Conservation (phyloP, 2,797 vertebrate genomes). For the Mus minutoides region DNA sequence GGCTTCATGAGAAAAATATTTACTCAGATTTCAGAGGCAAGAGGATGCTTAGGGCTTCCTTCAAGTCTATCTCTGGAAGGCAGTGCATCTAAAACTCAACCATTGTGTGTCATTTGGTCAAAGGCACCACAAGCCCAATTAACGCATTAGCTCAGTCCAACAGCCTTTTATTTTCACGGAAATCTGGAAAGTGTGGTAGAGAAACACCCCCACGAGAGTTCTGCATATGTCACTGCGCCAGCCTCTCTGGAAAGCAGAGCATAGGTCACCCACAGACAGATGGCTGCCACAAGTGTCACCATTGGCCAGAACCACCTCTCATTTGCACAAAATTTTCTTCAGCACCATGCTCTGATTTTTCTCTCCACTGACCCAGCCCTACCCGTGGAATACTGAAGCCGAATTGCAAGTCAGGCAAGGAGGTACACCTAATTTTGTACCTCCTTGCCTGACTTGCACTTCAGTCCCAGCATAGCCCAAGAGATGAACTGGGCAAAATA, state of each 20-base stretch:
- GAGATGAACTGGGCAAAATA: neutral
- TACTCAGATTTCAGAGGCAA: conserved; percentile 1
- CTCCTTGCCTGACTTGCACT: neutral
- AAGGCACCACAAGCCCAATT: conserved; percentile 68
- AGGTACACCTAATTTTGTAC: neutral
- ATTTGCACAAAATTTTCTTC: neutral
- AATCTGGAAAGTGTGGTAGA: conserved; percentile 45
- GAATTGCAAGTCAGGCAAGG: too few relatives aligned
- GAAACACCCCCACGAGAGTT: conserved; percentile 14
- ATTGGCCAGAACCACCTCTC: conserved; percentile 10
- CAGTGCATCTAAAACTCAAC: neutral
- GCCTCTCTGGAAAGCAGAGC: conserved; percentile 8
- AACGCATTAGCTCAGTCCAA: conserved; percentile 71
- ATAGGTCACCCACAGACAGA: conserved; percentile 72
- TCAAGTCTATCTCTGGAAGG: neutral
- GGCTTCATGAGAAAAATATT: conserved; percentile 38
- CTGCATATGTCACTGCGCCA: conserved; percentile 65
- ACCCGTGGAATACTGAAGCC: neutral
- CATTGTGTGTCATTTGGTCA: conserved; percentile 16
- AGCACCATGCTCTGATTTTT: neutral
- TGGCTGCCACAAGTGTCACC: conserved; percentile 54
- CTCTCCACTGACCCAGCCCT: neutral
- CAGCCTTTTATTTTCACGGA: conserved; percentile 67
- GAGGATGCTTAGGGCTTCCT: neutral
- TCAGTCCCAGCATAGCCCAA: neutral